Evolutionary conservation across 30 jellyfish, hydroid and myxozoan genomes (phyloP).

Genomic region (Nemopilema nomurai): DNA sequence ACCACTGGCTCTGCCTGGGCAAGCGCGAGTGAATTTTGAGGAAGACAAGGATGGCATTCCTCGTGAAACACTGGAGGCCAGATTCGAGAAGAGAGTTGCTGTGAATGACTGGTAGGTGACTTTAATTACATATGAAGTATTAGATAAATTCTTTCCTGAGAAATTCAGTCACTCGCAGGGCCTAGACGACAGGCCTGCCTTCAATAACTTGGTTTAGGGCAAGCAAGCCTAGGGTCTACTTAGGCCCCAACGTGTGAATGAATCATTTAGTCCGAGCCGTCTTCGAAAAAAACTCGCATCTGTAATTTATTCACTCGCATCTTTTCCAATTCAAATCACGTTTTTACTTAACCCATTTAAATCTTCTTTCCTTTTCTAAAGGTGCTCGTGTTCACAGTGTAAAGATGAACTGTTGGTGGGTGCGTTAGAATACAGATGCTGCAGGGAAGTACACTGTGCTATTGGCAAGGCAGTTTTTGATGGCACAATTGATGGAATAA

Average conservation of each 20-base stretch:
- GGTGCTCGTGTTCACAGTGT: slow-evolving; percentile 39
- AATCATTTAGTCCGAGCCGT: slow-evolving; percentile 5
- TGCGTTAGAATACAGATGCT: slow-evolving; percentile 29
- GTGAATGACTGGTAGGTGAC: slow-evolving; percentile 15
- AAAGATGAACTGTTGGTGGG: slow-evolving; percentile 25
- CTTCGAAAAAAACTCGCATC: not conserved
- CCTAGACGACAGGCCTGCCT: not conserved
- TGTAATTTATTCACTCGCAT: not conserved
- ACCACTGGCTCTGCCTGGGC: slow-evolving; percentile 24
- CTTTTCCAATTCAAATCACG: not conserved
- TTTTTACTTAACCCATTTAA: not conserved
- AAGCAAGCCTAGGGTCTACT: not conserved
- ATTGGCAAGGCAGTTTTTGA: slow-evolving; percentile 22
- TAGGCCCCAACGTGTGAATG: slow-evolving; percentile 4
- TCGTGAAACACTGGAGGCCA: not conserved
- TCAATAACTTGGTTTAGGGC: not conserved
- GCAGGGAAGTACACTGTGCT: slow-evolving; percentile 38
- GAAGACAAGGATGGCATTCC: slow-evolving; percentile 10
- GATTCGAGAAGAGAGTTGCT: not conserved
- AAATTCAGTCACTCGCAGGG: not conserved
- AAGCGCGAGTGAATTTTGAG: slow-evolving; percentile 13
- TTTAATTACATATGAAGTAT: not conserved
- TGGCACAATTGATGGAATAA: slow-evolving; percentile 34
- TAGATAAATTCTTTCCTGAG: slow-evolving; percentile 12
- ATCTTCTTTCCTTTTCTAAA: not conserved